A percentile compares a stretch with the other conserved stretches of the same genome.
phyloP scores from a whole-genome alignment of 2,113 vertebrate genomes.

The Apeltes quadracus region DNA sequence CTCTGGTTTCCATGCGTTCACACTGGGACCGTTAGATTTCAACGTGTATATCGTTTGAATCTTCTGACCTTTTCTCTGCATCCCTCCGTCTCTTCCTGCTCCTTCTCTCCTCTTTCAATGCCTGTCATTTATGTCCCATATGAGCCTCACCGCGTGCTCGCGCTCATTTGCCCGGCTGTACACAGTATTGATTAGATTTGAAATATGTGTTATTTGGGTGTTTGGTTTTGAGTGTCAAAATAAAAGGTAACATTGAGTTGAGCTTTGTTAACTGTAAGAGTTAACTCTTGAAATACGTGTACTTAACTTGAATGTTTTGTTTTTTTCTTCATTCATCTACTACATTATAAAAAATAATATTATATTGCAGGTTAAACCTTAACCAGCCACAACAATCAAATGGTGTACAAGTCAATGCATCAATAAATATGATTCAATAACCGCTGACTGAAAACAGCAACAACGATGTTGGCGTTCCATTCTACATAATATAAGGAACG shows the following conservation, averaged over 20 bases:
- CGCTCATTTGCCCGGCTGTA: constrained; percentile 7
- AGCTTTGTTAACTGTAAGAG: neutral
- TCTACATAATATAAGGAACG: neutral
- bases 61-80: neutral
- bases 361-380: neutral
- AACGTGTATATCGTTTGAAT: constrained; percentile 9
- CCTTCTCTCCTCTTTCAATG: neutral
- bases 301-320: too few relatives aligned
- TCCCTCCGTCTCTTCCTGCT: constrained; percentile 4
- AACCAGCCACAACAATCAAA: neutral
- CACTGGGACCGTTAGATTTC: neutral
- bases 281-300: too few relatives aligned
- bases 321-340: too few relatives aligned
- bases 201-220: constrained; percentile 23
- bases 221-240: neutral
- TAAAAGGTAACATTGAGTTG: neutral
- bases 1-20: neutral
- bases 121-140: constrained; percentile 11
- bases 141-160: neutral
- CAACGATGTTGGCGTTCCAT: neutral
- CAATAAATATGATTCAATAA: neutral
- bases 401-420: neutral
- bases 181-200: constrained; percentile 22
- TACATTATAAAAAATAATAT: too few relatives aligned
- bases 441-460: neutral